These are phyloP conservation scores for Stratiolaelaps scimitus DNA, from an alignment of 1,140 invertebrate genomes.

Conservation along the genomic window DNA sequence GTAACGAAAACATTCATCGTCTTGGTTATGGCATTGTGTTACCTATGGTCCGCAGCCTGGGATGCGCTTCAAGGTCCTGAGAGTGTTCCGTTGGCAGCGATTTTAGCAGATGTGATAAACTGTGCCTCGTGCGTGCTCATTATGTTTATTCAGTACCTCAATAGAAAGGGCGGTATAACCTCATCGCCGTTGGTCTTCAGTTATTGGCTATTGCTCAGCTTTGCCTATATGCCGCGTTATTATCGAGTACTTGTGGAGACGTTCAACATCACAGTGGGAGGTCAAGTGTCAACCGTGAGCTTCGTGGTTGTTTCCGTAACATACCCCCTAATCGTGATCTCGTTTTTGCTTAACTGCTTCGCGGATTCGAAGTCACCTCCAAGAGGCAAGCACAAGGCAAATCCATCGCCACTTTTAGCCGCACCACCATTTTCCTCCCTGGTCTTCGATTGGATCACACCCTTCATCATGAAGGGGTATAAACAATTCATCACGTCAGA, in stretches of 20 bases:
- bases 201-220: not conserved
- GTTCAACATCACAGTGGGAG: not conserved
- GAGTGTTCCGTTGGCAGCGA: not conserved
- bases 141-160: conserved; percentile 1
- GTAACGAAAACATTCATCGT: not conserved
- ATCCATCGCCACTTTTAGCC: not conserved
- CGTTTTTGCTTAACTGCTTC: conserved; percentile 68
- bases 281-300: not conserved
- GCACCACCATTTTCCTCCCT: conserved; percentile 2
- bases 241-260: not conserved
- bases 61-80: not conserved
- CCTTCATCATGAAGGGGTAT: conserved; percentile 20
- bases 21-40: conserved; percentile 11
- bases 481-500: not conserved
- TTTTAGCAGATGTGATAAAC: conserved; percentile 5
- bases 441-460: conserved; percentile 13
- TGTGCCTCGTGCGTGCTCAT: conserved; percentile 8
- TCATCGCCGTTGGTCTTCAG: conserved; percentile 1
- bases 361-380: conserved; percentile 47
- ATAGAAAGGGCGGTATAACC: not conserved
- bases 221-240: not conserved
- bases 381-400: not conserved
- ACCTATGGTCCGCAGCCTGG: conserved; percentile 19
- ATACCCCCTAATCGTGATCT: conserved; percentile 50
- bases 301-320: not conserved